Evolutionary conservation across 2,797 vertebrate species (phyloP).

Genomic region (Astyanax mexicanus): DNA sequence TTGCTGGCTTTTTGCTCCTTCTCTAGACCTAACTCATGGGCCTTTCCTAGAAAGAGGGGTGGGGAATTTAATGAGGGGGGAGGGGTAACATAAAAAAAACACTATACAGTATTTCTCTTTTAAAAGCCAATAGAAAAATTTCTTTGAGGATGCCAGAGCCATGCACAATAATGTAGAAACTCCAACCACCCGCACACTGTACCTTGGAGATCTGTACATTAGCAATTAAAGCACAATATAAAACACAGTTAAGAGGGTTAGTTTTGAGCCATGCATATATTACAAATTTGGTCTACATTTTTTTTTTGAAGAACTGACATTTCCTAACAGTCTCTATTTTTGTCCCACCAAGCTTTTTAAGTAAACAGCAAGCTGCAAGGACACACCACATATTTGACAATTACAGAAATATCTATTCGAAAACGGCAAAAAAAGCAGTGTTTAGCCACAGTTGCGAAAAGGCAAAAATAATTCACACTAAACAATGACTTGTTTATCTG

Average conservation of each 20-base stretch:
- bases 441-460: too few species aligned
- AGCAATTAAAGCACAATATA: conserved; percentile 41
- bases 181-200: conserved; percentile 13
- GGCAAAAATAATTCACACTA: too few species aligned
- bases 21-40: conserved; percentile 53
- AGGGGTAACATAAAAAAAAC: conserved; percentile 27
- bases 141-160: background rate
- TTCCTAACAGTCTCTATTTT: background rate
- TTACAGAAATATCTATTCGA: too few species aligned
- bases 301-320: background rate
- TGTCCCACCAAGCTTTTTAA: background rate
- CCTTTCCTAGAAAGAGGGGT: conserved; percentile 57
- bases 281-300: too few species aligned
- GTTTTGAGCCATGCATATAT: conserved; percentile 46
- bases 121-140: too few species aligned
- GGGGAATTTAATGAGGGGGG: conserved; percentile 47
- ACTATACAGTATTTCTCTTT: conserved; percentile 3
- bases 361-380: background rate
- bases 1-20: conserved; percentile 49
- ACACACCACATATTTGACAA: too few species aligned
- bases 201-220: conserved; percentile 48
- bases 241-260: conserved; percentile 47
- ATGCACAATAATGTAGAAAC: background rate
- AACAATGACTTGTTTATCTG: too few species aligned
- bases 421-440: too few species aligned